Percentiles rank a stretch among this genome's conserved stretches.
phyloP scores from a whole-genome alignment of 92 coral and sea anemone species.

The Phenganax stokvisi region DNA sequence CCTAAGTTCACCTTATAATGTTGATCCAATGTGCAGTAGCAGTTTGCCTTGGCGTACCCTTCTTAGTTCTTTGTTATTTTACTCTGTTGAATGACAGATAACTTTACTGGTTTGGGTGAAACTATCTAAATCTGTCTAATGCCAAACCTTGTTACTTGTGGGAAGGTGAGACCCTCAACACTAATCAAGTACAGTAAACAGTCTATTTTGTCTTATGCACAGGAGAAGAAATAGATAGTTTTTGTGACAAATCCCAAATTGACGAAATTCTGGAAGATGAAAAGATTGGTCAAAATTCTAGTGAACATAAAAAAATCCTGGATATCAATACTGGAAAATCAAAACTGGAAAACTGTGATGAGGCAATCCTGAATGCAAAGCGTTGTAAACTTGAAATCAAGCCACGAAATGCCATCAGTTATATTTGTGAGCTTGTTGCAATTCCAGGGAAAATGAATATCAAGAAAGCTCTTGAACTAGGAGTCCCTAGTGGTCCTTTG shows the following conservation, averaged over 20 bases:
- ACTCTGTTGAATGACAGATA: no score
- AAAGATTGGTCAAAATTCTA: not conserved
- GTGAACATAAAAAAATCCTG: not conserved
- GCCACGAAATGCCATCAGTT: constrained; percentile 51
- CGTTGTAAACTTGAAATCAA: constrained; percentile 47
- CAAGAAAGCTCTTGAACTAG: constrained; percentile 70
- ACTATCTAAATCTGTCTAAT: no score
- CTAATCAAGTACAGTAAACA: no score
- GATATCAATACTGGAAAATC: not conserved
- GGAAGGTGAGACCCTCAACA: no score
- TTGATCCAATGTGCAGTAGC: not conserved
- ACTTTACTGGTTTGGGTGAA: no score
- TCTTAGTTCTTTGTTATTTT: no score
- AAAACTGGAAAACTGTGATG: not conserved
- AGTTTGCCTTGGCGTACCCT: no score
- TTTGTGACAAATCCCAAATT: not conserved
- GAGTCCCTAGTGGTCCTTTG: constrained; percentile 85
- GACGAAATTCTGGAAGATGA: not conserved
- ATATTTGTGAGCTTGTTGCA: constrained; percentile 66
- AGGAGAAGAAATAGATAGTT: not conserved
- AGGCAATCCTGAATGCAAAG: constrained; percentile 18
- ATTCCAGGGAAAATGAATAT: constrained; percentile 81
- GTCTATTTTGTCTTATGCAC: not conserved
- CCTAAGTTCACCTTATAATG: not conserved
- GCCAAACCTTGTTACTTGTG: no score